Conservation (phyloP, 35 echinoderm and acorn worm species). For the Holothuria glaberrima region DNA sequence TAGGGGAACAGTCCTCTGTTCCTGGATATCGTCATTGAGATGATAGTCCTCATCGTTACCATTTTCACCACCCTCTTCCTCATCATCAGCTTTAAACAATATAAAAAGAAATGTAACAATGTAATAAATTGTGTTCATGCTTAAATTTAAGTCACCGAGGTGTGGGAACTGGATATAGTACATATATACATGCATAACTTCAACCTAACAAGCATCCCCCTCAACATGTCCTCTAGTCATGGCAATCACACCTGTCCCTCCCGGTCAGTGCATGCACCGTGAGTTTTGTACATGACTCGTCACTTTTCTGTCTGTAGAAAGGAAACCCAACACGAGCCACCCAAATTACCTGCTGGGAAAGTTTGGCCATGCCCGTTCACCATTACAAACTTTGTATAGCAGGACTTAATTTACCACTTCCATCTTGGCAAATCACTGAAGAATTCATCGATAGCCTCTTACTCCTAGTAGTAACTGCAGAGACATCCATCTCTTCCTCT, state of each 20-base stretch:
- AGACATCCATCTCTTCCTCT: slow-evolving; percentile 2
- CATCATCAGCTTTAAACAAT: not conserved
- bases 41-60: not conserved
- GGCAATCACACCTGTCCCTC: not conserved
- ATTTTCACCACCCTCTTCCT: not conserved
- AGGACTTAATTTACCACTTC: no score
- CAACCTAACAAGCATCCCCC: no score
- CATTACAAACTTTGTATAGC: not conserved
- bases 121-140: slow-evolving; percentile 8
- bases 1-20: not conserved
- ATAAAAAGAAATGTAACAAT: slow-evolving; percentile 9
- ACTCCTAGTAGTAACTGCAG: not conserved
- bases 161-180: no score
- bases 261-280: not conserved
- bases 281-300: no score
- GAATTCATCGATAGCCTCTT: not conserved
- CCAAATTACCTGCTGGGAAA: not conserved
- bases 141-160: no score
- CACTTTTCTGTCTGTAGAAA: no score
- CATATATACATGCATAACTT: not conserved
- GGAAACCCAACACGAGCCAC: not conserved
- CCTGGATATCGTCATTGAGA: slow-evolving; percentile 18
- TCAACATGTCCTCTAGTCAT: no score
- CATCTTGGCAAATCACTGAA: no score
- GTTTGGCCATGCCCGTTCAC: not conserved